Conservation (phyloP, 92 coral and sea anemone genomes). For the Epizoanthus rinbou region DNA sequence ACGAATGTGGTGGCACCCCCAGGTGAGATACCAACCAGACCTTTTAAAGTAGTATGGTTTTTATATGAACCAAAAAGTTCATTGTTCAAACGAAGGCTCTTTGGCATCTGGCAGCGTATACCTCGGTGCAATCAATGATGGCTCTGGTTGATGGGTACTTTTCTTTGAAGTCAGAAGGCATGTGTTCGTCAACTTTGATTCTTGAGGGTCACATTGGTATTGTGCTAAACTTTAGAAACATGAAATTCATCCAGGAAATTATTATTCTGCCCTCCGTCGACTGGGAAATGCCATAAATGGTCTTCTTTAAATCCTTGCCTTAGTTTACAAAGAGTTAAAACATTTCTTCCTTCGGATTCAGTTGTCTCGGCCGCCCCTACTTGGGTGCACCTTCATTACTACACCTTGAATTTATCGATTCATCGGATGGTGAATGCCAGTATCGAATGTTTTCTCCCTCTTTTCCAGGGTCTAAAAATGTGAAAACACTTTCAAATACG, state of each 20-base stretch:
- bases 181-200: slow-evolving; percentile 48
- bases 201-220: slow-evolving; percentile 67
- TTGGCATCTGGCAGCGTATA: slow-evolving; percentile 68
- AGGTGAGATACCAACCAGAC: slow-evolving; percentile 69
- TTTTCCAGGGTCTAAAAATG: slow-evolving; percentile 64
- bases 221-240: slow-evolving; percentile 41
- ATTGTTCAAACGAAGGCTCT: slow-evolving; percentile 58
- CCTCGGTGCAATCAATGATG: slow-evolving; percentile 66
- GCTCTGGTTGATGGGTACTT: slow-evolving; percentile 61
- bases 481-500: slow-evolving; percentile 57
- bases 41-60: slow-evolving; percentile 60
- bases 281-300: slow-evolving; percentile 56
- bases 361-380: slow-evolving; percentile 48
- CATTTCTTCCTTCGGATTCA: slow-evolving; percentile 64
- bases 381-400: slow-evolving; percentile 48
- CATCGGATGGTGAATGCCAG: slow-evolving; percentile 58
- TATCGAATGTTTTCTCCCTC: slow-evolving; percentile 61
- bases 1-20: slow-evolving; percentile 61
- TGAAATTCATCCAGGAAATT: slow-evolving; percentile 58
- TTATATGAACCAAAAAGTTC: slow-evolving; percentile 62
- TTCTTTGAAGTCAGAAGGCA: slow-evolving; percentile 68
- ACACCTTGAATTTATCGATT: neutral
- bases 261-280: slow-evolving; percentile 55
- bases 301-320: slow-evolving; percentile 67
- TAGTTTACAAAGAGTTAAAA: slow-evolving; percentile 56